phyloP scores from a whole-genome alignment of 1,140 invertebrate genomes.

The Drosophila kohkoa region DNA sequence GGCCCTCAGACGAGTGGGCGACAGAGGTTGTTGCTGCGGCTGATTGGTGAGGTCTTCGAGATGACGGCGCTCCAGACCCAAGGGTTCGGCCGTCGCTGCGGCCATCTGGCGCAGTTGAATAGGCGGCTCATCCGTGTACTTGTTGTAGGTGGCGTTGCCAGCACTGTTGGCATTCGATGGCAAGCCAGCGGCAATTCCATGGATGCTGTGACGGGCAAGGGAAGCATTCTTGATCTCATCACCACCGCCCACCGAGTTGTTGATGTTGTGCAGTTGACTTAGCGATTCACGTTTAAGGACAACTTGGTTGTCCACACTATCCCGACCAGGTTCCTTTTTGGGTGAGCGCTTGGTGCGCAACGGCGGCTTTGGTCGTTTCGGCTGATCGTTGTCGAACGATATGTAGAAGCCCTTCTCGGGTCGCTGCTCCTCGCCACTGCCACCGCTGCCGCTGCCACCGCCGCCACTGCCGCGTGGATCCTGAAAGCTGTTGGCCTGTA shows the following conservation, averaged over 20 bases:
- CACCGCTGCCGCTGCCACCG: background rate
- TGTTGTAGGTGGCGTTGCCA: constrained; percentile 81
- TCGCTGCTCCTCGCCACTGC: constrained; percentile 84
- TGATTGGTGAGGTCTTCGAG: constrained; percentile 78
- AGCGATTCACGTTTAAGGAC: constrained; percentile 84
- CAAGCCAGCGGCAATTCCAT: constrained; percentile 46
- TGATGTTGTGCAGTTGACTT: constrained; percentile 85
- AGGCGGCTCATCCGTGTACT: constrained; percentile 80
- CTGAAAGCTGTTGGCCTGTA: constrained; percentile 90
- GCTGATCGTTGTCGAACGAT: constrained; percentile 94
- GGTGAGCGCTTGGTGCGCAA: constrained; percentile 91
- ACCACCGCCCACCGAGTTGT: constrained; percentile 48
- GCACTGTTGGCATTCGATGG: constrained; percentile 58
- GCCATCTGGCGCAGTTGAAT: constrained; percentile 73
- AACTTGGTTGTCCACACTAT: constrained; percentile 75
- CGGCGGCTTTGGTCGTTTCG: constrained; percentile 95
- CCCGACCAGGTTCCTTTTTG: constrained; percentile 88
- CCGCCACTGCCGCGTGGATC: constrained; percentile 71
- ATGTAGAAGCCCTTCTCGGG: constrained; percentile 97
- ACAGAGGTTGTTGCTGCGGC: constrained; percentile 55
- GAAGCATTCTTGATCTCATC: constrained; percentile 47
- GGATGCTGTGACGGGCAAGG: constrained; percentile 48
- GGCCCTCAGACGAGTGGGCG: constrained; percentile 64
- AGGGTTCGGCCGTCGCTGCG: constrained; percentile 43
- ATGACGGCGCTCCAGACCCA: constrained; percentile 62